Conservation (phyloP, 2,113 vertebrate species). For the Nesospiza acunhae region DNA sequence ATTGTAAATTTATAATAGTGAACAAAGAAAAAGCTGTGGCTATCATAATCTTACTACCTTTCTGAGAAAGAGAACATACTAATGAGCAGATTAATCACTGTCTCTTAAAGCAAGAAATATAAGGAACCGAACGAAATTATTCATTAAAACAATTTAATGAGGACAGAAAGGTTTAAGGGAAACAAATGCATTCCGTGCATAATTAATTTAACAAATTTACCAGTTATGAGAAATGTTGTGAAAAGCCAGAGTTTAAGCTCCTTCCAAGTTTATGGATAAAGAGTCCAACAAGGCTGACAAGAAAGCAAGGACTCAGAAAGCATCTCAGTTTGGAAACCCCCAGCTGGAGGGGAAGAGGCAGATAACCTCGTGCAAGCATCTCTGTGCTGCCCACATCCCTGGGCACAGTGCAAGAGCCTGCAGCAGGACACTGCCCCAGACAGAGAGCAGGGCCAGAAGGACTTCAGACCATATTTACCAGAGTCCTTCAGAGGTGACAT, state of each 20-base stretch:
- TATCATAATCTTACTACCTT: background rate
- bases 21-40: background rate
- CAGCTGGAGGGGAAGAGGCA: background rate
- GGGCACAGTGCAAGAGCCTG: background rate
- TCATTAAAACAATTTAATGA: background rate
- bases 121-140: background rate
- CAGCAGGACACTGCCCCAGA: background rate
- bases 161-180: background rate
- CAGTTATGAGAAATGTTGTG: background rate
- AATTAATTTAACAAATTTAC: background rate
- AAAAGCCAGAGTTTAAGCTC: background rate
- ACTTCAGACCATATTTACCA: background rate
- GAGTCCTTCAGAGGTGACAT: background rate
- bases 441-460: background rate
- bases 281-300: background rate
- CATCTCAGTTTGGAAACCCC: background rate
- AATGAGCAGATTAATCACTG: background rate
- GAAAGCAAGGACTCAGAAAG: background rate
- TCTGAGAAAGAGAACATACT: background rate
- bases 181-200: background rate
- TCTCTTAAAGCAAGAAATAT: background rate
- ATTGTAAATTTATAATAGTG: background rate
- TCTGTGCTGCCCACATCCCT: background rate
- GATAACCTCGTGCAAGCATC: background rate
- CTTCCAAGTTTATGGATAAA: background rate